Base-by-base conservation (phyloP, 1,140 invertebrate genomes). In the Hermetia illucens region DNA sequence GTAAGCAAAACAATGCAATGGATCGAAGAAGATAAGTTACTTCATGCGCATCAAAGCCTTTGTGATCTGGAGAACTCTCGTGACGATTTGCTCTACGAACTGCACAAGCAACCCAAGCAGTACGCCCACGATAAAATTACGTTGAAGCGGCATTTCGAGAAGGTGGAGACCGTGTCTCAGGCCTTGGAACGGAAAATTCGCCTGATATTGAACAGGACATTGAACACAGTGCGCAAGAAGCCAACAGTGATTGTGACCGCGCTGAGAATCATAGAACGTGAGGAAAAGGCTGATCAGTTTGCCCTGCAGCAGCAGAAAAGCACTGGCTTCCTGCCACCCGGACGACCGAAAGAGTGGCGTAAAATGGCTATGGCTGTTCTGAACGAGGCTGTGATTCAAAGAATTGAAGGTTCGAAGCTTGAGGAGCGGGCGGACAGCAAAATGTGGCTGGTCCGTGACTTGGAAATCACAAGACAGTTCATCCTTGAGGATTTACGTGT, bases 171-270 rank as follows among this genome's bases (percentile, higher is more conserved):
- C 38, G 70, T 98, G 1, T 95, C 90, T 0, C 76, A 83, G 39
- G 64, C 84, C n/a, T 66, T 98, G 42, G 87, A 87, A 38, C 93
- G 93, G 52, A 89, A 93, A 58, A 72, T 98, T 13, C 81, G 81
- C 57, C 68, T 96, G 5, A 85, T 95, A 44, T 59, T 98, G 16
- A 80, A 82, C 38, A 70, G 93, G 41, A 90, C 91, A 8, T 66
- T 98, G 3, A 93, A 94, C 51, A 93, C 89, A 4, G 89, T 97
- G 0, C 69, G 91, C 8, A 89, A 92, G 55, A 89, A 97, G 58
- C 94, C 94, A 1, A 91, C 88, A 2, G 77, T 94, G 4, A 90
- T 98, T 51, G 95, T 98, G 0, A 97, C 93, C 1, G 92, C 89
- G 0, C 59, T 98, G 4, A 70, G 95, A 43, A 96, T 98, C 37